Base-by-base conservation (phyloP, 2,888 invertebrate species). In the Chironomus tentans region DNA sequence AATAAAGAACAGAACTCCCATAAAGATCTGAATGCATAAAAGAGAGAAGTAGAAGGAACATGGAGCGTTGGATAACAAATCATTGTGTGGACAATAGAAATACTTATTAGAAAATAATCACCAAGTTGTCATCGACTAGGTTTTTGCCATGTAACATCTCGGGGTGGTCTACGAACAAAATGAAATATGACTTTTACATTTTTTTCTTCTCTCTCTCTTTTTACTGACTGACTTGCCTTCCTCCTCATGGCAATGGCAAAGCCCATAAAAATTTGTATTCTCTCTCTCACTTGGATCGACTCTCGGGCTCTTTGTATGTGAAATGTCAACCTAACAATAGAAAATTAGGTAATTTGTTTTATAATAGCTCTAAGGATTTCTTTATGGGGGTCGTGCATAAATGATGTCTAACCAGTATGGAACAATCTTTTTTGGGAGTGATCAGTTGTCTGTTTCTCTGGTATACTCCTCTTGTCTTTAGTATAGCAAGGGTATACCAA, bases 61-160 rank as follows among this genome's bases (percentile, higher is more conserved):
- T 74, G 74, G 46, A 68, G 74, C 74, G 74, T 38, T 74, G 74
- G 74, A 74, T 74, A 65, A 74, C 74, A 74, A 74, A 74, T 74
- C 74, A 74, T 68, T 74, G 73, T 74, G 21, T n/a, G 68, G 65
- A 74, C 74, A 74, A 74, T 62, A 74, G 74, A 74, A 74, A 74
- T 74, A 74, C 74, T 74, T 68, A 74, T 74, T 74, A 74, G 74
- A 74, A 74, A 74, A 74, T 74, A 74, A 74, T 74, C 74, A 74
- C 62, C 47, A 38, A 74, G 65, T 74, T 74, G 74, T 74, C 74
- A 74, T 74, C 74, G 74, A 65, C 68, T 74, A 62, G 46, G 68
- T 62, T 73, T 73, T 73, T 62, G 72, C 72, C 56, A 61, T 61
- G 72, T 73, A 73, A 73, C 62, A 28, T 61, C 56, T 48, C 68